Conservation (phyloP, 2,888 invertebrate genomes). For the Drosophila kanekoi region DNA sequence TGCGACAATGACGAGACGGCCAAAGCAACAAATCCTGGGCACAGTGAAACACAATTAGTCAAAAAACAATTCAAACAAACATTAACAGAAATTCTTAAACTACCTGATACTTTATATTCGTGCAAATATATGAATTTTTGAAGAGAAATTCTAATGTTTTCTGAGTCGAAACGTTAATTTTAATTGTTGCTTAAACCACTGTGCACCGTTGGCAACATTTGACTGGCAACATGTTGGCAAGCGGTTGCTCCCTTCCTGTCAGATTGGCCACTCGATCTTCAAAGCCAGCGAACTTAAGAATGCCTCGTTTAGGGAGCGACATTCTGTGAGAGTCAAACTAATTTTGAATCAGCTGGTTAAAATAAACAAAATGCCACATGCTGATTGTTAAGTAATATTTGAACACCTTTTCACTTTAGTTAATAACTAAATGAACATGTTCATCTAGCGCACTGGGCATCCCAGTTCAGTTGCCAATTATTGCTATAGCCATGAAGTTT, state of each 20-base stretch:
- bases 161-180: neutral
- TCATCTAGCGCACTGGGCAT: no score
- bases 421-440: neutral
- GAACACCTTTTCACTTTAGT: neutral
- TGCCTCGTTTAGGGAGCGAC: conserved; percentile 50
- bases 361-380: conserved; percentile 4
- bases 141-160: neutral
- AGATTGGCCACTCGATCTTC: conserved; percentile 55
- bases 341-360: conserved; percentile 15
- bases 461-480: conserved; percentile 14
- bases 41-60: conserved; percentile 26
- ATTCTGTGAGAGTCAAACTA: conserved; percentile 70
- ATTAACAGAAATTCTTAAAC: neutral
- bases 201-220: conserved; percentile 70
- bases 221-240: conserved; percentile 53
- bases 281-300: conserved; percentile 41
- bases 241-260: conserved; percentile 42
- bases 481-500: conserved; percentile 24
- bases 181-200: conserved; percentile 17
- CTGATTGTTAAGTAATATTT: neutral
- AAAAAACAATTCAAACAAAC: neutral
- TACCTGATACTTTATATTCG: no score
- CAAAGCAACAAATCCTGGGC: conserved; percentile 18
- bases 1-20: conserved; percentile 75
- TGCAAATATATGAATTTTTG: no score